Conservation (phyloP, 2,888 invertebrate genomes). For the Saturnia japonica region DNA sequence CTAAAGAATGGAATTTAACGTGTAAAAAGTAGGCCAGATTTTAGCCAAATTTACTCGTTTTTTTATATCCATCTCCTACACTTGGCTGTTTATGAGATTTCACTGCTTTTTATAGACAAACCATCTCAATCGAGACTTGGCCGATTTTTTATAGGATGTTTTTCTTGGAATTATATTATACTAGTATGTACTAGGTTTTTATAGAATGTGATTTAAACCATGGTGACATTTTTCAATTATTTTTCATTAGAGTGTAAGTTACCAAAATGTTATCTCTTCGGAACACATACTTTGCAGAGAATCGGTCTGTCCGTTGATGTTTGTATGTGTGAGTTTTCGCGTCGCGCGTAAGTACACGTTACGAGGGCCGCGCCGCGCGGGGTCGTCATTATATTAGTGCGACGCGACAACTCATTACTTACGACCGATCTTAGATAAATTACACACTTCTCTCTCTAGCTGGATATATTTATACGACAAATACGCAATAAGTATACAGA, state of each 20-base stretch:
- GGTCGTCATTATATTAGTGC: conserved; percentile 43
- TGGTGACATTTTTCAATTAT: background rate
- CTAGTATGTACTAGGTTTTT: too few relatives aligned
- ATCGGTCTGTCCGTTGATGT: background rate
- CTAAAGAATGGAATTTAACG: too few relatives aligned
- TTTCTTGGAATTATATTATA: too few relatives aligned
- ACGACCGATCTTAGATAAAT: conserved; percentile 67
- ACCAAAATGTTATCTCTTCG: background rate
- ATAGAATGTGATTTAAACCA: background rate
- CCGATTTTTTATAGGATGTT: too few relatives aligned
- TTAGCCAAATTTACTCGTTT: too few relatives aligned
- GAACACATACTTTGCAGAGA: background rate
- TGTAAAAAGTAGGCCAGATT: too few relatives aligned
- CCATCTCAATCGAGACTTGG: too few relatives aligned
- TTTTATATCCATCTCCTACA: too few relatives aligned
- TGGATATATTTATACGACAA: conserved; percentile 30
- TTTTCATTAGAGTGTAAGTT: background rate
- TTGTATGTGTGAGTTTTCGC: conserved; percentile 28
- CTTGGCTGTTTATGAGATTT: too few relatives aligned
- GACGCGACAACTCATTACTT: conserved; percentile 68
- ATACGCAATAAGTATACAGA: background rate
- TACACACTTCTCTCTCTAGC: conserved; percentile 49
- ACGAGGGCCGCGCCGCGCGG: conserved; percentile 20
- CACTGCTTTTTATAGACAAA: too few relatives aligned
- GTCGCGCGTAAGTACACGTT: conserved; percentile 24